phyloP scores from a whole-genome alignment of 2,888 invertebrate genomes.

The Parnassius glacialis region DNA sequence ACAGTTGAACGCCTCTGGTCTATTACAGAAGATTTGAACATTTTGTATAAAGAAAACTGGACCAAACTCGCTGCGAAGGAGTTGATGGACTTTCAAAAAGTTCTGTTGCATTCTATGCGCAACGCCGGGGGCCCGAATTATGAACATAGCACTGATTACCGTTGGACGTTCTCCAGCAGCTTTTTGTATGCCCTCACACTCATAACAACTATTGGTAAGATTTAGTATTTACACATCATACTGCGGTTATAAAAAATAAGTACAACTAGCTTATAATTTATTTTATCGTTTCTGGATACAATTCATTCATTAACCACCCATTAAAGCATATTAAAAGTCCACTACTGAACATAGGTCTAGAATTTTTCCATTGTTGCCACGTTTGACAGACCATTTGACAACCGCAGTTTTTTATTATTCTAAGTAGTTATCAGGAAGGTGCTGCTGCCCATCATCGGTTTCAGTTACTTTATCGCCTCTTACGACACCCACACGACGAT shows the following conservation, averaged over 20 bases:
- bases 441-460: no score
- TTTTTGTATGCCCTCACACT: constrained; percentile 96
- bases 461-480: no score
- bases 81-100: constrained; percentile 91
- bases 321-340: background rate
- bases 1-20: constrained; percentile 92
- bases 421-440: no score
- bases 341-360: no score
- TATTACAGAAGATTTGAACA: constrained; percentile 92
- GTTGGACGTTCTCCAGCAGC: constrained; percentile 95
- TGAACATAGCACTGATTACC: constrained; percentile 76
- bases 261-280: background rate
- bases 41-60: constrained; percentile 95
- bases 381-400: no score
- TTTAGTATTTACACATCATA: background rate
- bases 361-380: no score
- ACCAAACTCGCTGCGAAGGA: constrained; percentile 92
- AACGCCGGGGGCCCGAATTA: constrained; percentile 57
- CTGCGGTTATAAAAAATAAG: background rate
- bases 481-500: no score
- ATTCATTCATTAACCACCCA: background rate
- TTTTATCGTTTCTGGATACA: background rate
- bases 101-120: constrained; percentile 71
- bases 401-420: no score
- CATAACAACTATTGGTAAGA: constrained; percentile 96